Conservation (phyloP, 2,888 invertebrate species). For the Drosophila mimetica region DNA sequence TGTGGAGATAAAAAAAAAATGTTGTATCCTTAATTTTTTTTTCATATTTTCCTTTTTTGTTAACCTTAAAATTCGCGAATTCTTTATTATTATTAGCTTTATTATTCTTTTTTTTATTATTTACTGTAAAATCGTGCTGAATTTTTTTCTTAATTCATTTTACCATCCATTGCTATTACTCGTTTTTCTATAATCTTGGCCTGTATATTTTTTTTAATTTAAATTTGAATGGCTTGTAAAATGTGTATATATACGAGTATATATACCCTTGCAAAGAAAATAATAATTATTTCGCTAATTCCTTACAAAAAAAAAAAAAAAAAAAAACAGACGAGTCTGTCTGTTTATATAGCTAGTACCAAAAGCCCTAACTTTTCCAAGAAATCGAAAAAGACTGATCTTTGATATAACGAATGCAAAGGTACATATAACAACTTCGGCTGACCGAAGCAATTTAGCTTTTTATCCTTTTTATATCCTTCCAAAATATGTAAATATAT, state of each 20-base stretch:
- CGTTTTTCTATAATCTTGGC: not conserved
- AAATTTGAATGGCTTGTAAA: slow-evolving; percentile 1
- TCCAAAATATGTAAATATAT: slow-evolving; percentile 31
- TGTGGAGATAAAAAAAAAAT: slow-evolving; percentile 3
- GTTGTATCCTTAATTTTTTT: not conserved
- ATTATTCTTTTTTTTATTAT: not conserved
- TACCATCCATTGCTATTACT: not conserved
- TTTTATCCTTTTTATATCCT: not conserved
- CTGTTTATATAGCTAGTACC: not conserved
- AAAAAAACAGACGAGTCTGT: not conserved
- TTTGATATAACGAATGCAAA: not conserved
- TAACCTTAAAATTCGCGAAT: not conserved
- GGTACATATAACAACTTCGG: slow-evolving; percentile 10
- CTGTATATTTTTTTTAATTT: not conserved
- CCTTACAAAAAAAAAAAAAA: not conserved
- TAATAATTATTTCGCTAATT: not conserved
- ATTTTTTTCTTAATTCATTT: not conserved
- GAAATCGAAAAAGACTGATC: not conserved
- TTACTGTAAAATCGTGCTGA: not conserved
- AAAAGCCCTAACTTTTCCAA: not conserved
- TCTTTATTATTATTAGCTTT: not conserved
- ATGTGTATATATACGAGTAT: too few relatives aligned
- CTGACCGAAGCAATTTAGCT: slow-evolving; percentile 2
- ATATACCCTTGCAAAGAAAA: not conserved
- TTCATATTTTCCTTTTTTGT: slow-evolving; percentile 3